Conservation (phyloP, 2,888 invertebrate genomes). For the Dicyrtoma fusca region DNA sequence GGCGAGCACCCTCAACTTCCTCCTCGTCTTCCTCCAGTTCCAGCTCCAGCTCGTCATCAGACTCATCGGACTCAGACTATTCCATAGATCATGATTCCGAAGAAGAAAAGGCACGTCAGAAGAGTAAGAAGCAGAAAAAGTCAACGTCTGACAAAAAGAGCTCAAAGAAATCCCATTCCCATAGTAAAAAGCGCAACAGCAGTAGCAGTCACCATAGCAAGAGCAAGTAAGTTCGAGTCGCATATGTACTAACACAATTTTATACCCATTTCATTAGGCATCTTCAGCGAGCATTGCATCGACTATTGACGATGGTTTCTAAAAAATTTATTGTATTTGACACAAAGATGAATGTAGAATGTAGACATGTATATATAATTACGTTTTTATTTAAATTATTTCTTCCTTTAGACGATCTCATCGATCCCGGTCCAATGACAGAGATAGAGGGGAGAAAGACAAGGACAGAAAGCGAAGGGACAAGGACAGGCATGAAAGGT, state of each 20-base stretch:
- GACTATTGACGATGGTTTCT: too few relatives aligned
- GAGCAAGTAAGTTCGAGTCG: too few relatives aligned
- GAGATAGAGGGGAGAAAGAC: neutral
- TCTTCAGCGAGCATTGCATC: too few relatives aligned
- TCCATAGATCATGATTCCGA: neutral
- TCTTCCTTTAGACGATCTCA: too few relatives aligned
- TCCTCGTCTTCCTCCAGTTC: conserved; percentile 10
- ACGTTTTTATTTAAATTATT: too few relatives aligned
- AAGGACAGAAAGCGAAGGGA: neutral
- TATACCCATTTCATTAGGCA: too few relatives aligned
- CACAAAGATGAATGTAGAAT: too few relatives aligned
- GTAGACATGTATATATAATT: too few relatives aligned
- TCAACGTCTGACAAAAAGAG: conserved; percentile 2
- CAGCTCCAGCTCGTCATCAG: conserved; percentile 1
- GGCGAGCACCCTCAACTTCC: conserved; percentile 6
- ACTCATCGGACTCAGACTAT: conserved; percentile 1
- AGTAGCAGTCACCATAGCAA: neutral
- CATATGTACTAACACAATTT: too few relatives aligned
- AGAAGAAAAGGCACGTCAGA: conserved; percentile 8
- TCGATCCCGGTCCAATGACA: neutral
- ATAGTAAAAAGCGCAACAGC: neutral
- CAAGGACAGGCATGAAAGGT: too few relatives aligned
- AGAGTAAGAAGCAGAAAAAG: neutral
- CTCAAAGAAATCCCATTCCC: neutral
- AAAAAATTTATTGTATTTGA: too few relatives aligned